These are phyloP conservation scores for Forbesichthys agassizii DNA, from an alignment of 2,113 vertebrate genomes.

Conservation along the genomic window DNA sequence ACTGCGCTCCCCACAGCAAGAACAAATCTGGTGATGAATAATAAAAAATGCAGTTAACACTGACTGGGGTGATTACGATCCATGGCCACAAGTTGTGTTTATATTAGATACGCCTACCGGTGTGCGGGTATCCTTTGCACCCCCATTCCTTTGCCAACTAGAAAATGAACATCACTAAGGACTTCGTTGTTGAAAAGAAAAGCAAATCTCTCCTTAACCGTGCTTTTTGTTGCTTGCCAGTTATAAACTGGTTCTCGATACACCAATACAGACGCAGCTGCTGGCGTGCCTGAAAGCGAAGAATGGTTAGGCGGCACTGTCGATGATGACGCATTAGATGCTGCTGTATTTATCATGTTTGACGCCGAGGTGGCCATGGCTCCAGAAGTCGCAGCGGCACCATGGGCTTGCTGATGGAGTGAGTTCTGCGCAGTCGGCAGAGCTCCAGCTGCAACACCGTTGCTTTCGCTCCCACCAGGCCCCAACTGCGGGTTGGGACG, in stretches of 20 bases:
- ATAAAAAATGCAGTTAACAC: neutral
- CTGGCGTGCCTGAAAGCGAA: slow-evolving; percentile 63
- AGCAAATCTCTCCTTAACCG: slow-evolving; percentile 90
- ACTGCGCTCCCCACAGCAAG: slow-evolving; percentile 94
- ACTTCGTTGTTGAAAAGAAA: slow-evolving; percentile 97
- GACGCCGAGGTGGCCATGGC: slow-evolving; percentile 69
- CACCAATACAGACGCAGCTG: slow-evolving; percentile 77
- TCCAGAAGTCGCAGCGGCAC: slow-evolving; percentile 48
- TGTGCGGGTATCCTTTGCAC: slow-evolving; percentile 93
- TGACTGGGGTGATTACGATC: neutral
- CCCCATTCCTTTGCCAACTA: slow-evolving; percentile 93
- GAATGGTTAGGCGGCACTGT: slow-evolving; percentile 56
- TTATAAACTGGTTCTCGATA: slow-evolving; percentile 91
- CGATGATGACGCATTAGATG: slow-evolving; percentile 63
- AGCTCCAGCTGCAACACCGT: slow-evolving; percentile 68
- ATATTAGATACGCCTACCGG: slow-evolving; percentile 73
- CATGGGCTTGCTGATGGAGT: slow-evolving; percentile 53
- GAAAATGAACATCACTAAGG: slow-evolving; percentile 95
- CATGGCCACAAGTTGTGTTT: neutral
- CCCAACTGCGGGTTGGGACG: slow-evolving; percentile 78
- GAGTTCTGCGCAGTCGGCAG: slow-evolving; percentile 73
- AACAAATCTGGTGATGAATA: slow-evolving; percentile 83
- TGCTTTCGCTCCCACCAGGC: slow-evolving; percentile 74
- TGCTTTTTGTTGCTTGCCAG: slow-evolving; percentile 95
- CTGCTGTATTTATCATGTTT: slow-evolving; percentile 69